These are phyloP conservation scores for Agapornis roseicollis DNA, from an alignment of 2,113 vertebrate genomes.

Conservation along the genomic window DNA sequence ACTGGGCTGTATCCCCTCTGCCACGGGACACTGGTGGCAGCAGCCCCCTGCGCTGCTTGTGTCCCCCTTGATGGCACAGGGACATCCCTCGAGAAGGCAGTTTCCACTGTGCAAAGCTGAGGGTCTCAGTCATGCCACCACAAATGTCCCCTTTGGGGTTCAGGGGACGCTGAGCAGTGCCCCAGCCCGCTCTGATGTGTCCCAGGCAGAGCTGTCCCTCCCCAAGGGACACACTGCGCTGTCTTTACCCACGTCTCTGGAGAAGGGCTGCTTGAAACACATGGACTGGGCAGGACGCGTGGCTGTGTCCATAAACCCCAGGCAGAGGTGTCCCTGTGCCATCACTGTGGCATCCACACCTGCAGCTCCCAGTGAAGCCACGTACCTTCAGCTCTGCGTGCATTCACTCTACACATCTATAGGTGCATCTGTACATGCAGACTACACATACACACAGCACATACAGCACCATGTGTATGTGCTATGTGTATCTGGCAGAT, in stretches of 20 bases:
- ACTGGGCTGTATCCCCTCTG: background rate
- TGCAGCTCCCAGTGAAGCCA: background rate
- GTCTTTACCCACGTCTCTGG: rapidly evolving
- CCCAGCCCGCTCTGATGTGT: background rate
- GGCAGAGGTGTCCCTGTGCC: rapidly evolving
- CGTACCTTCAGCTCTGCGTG: background rate
- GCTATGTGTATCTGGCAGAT: too few relatives aligned
- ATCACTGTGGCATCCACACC: rapidly evolving
- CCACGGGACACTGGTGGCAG: background rate
- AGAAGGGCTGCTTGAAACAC: background rate
- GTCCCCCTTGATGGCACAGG: rapidly evolving
- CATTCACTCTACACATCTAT: background rate
- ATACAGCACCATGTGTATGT: background rate
- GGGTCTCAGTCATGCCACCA: rapidly evolving
- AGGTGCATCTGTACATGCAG: background rate
- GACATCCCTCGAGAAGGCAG: rapidly evolving
- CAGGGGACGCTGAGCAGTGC: rapidly evolving
- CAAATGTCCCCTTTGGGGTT: background rate
- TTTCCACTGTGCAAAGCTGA: background rate
- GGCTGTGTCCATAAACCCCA: rapidly evolving
- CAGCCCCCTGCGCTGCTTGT: rapidly evolving
- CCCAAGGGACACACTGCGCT: background rate
- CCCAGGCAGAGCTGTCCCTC: background rate
- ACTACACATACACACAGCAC: background rate
- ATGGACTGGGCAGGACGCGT: rapidly evolving